Evolutionary conservation across 2,888 invertebrate species (phyloP), one percentile per base, ranked within the genome.

Genomic region (Eilema sororculum): DNA sequence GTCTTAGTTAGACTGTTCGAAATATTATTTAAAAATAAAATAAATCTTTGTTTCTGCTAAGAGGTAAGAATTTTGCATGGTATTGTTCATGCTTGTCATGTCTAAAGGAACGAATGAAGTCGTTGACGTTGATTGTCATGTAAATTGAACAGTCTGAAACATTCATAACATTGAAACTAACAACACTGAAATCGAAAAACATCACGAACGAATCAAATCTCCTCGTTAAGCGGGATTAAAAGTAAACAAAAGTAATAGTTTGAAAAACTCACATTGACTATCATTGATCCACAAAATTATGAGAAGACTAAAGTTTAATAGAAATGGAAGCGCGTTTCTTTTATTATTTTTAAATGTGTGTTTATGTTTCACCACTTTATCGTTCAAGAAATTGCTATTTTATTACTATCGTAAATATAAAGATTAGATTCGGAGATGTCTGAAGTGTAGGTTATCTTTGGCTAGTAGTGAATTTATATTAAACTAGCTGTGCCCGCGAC

Each of bases 191-290:
- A 60, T 60, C 28, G n/a, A 30, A 33, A 60, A 60, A 60, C 60
- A 60, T n/a, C 60, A 30, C n/a, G 60, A n/a, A 4, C 33, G 20
- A 9, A 60, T 60, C 60, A 60, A 28, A 30, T 33, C 60, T 5
- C 6, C 59, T 30, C 59, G 59, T 28, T 60, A 28, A 28, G 28
- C 28, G n/a, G 20, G 28, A 59, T 30, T 60, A 30, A 60, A 59
- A 30, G 28, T 33, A 33, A 60, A 60, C 60, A 33, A 30, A n/a
- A 28, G 25, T 25, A 52, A 58, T 58, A 28, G 58, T 58, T 58
- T 24, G 16, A 58, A 58, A 13, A 58, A 28, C 16, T 58, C 5
- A 24, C 28, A 58, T 24, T 9, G 25, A 25, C 24, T 25, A 16
- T 58, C 6, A 58, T 20, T 12, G 20, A 58, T 58, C 20, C 25